Conservation (phyloP, 2,888 invertebrate species). For the Poecilobothrus nobilitatus region DNA sequence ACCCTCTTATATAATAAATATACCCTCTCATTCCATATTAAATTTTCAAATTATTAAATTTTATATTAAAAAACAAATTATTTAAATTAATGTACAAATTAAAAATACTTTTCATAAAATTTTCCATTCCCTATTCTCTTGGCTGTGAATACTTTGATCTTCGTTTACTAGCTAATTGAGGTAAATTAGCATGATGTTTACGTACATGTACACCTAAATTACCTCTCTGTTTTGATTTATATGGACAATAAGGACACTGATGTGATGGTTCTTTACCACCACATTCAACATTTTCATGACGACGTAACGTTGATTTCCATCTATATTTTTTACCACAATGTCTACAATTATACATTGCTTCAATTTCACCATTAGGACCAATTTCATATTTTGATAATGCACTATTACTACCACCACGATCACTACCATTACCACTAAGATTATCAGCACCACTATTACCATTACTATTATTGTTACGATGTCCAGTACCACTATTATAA, state of each 20-base stretch:
- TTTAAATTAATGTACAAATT: not conserved
- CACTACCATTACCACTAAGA: conserved; percentile 24
- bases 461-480: conserved; percentile 15
- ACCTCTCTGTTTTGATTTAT: conserved; percentile 68
- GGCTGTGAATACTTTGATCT: conserved; percentile 35
- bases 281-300: conserved; percentile 74
- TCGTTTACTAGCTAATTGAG: conserved; percentile 38
- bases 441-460: conserved; percentile 17
- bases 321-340: conserved; percentile 77
- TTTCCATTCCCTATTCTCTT: conserved; percentile 16
- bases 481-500: conserved; percentile 23
- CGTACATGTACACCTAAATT: conserved; percentile 71
- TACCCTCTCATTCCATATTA: not conserved
- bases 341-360: conserved; percentile 49
- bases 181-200: conserved; percentile 55
- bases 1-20: too few relatives aligned
- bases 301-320: conserved; percentile 74
- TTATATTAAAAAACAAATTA: not conserved
- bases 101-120: not conserved
- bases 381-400: not conserved
- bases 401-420: not conserved
- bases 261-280: conserved; percentile 72
- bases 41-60: not conserved
- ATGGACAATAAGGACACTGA: conserved; percentile 68
- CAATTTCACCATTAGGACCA: conserved; percentile 30